A percentile compares a stretch with the other conserved stretches of the same genome.
Evolutionary conservation across 2,797 vertebrate genomes (phyloP).

Genomic region (Danio tinwini): DNA sequence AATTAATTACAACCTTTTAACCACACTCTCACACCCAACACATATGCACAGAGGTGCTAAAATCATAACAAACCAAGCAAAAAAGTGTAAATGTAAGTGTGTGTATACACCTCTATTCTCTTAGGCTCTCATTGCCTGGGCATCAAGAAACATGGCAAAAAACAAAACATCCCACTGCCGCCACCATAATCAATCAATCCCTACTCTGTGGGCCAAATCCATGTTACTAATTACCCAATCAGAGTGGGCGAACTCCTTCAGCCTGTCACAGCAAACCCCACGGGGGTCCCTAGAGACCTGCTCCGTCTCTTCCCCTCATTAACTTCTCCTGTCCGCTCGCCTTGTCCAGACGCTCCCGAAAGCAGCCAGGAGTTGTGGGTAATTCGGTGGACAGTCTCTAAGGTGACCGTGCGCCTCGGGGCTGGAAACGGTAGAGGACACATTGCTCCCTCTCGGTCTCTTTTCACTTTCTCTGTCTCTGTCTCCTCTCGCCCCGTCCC

Average conservation of each 20-base stretch:
- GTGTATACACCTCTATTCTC: slow-evolving; percentile 24
- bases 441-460: slow-evolving; percentile 61
- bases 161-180: slow-evolving; percentile 66
- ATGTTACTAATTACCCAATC: slow-evolving; percentile 82
- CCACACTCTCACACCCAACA: slow-evolving; percentile 54
- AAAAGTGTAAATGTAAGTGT: slow-evolving; percentile 47
- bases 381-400: slow-evolving; percentile 82
- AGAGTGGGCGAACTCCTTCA: slow-evolving; percentile 66
- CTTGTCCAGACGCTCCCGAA: slow-evolving; percentile 80
- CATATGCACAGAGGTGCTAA: slow-evolving; percentile 61
- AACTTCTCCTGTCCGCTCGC: slow-evolving; percentile 81
- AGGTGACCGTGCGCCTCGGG: slow-evolving; percentile 82
- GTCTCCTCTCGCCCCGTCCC: slow-evolving; percentile 51
- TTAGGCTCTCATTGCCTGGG: slow-evolving; percentile 51
- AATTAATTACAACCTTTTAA: slow-evolving; percentile 70
- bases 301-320: slow-evolving; percentile 84
- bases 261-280: slow-evolving; percentile 70
- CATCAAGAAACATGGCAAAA: slow-evolving; percentile 64
- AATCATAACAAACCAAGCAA: slow-evolving; percentile 59
- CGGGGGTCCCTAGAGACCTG: slow-evolving; percentile 73
- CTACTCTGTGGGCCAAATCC: slow-evolving; percentile 77
- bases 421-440: slow-evolving; percentile 75
- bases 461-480: slow-evolving; percentile 65
- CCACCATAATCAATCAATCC: slow-evolving; percentile 79
- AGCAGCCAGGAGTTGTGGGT: slow-evolving; percentile 79